These are phyloP conservation scores for Nemapogon koenigi DNA, from an alignment of 2,888 invertebrate genomes.

Conservation along the genomic window DNA sequence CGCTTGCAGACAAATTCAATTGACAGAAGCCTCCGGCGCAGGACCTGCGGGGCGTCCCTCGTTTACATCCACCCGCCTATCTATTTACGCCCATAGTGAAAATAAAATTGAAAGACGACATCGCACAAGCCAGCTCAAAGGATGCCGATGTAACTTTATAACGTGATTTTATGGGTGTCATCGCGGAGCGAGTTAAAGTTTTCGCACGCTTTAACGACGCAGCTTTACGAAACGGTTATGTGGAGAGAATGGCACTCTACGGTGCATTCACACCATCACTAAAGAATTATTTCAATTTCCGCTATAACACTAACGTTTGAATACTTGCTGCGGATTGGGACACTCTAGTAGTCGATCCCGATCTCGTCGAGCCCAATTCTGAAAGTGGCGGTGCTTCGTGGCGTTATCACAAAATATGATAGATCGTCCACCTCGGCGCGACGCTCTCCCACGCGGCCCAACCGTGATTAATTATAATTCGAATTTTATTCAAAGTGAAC, in stretches of 20 bases:
- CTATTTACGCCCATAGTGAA: constrained; percentile 51
- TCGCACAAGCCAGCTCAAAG: constrained; percentile 48
- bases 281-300: no score
- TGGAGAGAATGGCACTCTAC: not conserved
- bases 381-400: constrained; percentile 51
- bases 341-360: no score
- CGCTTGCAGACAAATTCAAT: constrained; percentile 64
- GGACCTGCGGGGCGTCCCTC: constrained; percentile 47
- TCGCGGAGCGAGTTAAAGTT: constrained; percentile 18
- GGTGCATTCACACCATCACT: no score
- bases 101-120: constrained; percentile 53
- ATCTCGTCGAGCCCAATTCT: constrained; percentile 46
- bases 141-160: constrained; percentile 46
- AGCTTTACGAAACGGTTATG: constrained; percentile 7
- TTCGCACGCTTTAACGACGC: constrained; percentile 14
- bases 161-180: constrained; percentile 49
- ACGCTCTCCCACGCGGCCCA: constrained; percentile 59
- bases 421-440: constrained; percentile 53
- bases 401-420: constrained; percentile 65
- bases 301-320: no score
- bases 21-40: constrained; percentile 45
- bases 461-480: constrained; percentile 64
- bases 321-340: no score
- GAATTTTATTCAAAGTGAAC: constrained; percentile 66
- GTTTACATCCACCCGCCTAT: constrained; percentile 48